Evolutionary conservation across 1,140 invertebrate species (phyloP).

Genomic region (Paramacrobiotus metropolitanus): DNA sequence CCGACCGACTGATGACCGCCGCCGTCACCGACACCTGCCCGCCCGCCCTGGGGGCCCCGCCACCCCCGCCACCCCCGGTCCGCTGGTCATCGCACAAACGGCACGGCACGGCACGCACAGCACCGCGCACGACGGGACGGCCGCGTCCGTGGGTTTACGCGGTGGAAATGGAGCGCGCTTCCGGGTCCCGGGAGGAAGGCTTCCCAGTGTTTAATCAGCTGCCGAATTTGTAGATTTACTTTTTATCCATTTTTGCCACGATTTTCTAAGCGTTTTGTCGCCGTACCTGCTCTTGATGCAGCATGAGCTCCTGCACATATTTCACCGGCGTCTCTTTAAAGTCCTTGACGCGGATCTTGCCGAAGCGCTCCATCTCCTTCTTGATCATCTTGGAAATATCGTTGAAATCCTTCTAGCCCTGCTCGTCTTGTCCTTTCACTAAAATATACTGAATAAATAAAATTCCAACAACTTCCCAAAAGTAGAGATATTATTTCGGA

Average conservation of each 20-base stretch:
- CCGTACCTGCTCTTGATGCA: too few relatives aligned
- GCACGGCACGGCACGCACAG: too few relatives aligned
- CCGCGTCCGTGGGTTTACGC: too few relatives aligned
- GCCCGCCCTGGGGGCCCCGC: too few relatives aligned
- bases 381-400: conserved; percentile 86
- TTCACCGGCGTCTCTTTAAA: conserved; percentile 67
- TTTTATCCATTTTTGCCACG: too few relatives aligned
- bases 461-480: too few relatives aligned
- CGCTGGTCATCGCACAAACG: too few relatives aligned
- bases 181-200: conserved; percentile 72
- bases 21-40: background rate
- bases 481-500: too few relatives aligned
- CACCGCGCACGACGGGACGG: too few relatives aligned
- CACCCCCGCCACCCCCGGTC: background rate
- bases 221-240: conserved; percentile 13
- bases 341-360: conserved; percentile 59
- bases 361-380: conserved; percentile 77
- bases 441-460: too few relatives aligned
- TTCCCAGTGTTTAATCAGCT: conserved; percentile 87
- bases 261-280: too few relatives aligned
- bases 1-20: conserved; percentile 22
- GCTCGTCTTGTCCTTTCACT: conserved; percentile 79
- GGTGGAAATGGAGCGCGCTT: conserved; percentile 36
- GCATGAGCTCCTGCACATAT: too few relatives aligned
- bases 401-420: conserved; percentile 86